Base-by-base conservation (phyloP, 2,113 vertebrate species). In the Oryzias javanicus region DNA sequence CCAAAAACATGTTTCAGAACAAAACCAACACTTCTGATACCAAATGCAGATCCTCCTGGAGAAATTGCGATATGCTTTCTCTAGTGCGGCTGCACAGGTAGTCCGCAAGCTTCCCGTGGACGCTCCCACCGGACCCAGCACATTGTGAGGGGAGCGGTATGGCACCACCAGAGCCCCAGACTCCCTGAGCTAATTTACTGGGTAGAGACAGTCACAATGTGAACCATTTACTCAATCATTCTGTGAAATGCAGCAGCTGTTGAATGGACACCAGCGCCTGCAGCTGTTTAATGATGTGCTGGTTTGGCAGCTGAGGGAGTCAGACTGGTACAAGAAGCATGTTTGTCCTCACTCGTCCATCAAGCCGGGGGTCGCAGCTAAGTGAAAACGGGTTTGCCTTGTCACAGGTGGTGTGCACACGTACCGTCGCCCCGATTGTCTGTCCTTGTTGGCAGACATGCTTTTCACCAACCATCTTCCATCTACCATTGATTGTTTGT, bases 261-360 rank as follows among this genome's bases (percentile, higher is more conserved):
- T 72, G 67, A 64, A 60, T 27, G 49, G 67, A 53, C 70, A 55
- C 52, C 72, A 67, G 1, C 3, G 72, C 79, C 83, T 40, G 64
- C 74, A 76, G 85, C 83, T 82, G 76, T 77, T 67, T 64, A 74
- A 70, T 67, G 72, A 72, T 67, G 74, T 14, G 54, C 71, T 57
- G 72, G 75, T 72, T 49, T 70, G 50, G 71, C 62, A 67, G 68
- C 62, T 58, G 64, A 72, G 59, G 62, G 72, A 70, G 66, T 65
- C 62, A 58, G 24, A 76, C 35, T 4, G 6, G 60, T 42, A 54
- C 16, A 54, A 60, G 74, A 60, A 55, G 56, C 58, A 46, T 10
- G 44, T 61, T 67, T 55, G 8, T 69, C 65, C 27, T 41, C 65
- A 61, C 56, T 27, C 52, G 25, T 46, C 58, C 35, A 49, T 60